phyloP scores from a whole-genome alignment of 1,140 invertebrate species.

The Drosophila sp. region DNA sequence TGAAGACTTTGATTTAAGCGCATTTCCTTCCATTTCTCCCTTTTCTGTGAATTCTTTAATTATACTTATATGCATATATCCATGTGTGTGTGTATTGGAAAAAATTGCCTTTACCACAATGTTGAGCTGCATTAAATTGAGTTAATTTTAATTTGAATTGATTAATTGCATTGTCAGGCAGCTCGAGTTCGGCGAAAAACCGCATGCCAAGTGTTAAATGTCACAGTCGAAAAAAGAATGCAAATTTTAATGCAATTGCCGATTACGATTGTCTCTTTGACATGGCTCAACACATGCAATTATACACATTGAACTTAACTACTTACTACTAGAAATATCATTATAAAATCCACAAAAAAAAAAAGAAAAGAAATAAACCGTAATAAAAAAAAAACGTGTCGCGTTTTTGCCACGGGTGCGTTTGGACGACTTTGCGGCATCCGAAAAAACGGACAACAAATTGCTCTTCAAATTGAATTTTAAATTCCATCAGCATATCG shows the following conservation, averaged over 20 bases:
- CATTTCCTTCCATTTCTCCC: too few species aligned
- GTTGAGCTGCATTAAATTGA: conserved; percentile 63
- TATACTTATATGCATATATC: neutral
- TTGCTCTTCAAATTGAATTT: conserved; percentile 55
- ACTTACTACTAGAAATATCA: neutral
- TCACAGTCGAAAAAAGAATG: conserved; percentile 28
- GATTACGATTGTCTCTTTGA: neutral
- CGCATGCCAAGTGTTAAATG: conserved; percentile 69
- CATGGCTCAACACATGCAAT: conserved; percentile 29
- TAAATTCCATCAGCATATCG: conserved; percentile 59
- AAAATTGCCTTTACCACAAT: conserved; percentile 47
- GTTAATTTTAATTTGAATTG: conserved; percentile 74
- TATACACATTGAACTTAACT: neutral
- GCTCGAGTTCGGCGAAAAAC: conserved; percentile 22
- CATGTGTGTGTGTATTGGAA: neutral
- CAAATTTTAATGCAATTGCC: conserved; percentile 58
- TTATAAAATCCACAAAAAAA: neutral
- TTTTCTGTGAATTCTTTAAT: neutral
- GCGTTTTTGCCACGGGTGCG: conserved; percentile 27
- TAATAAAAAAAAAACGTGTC: conserved; percentile 25
- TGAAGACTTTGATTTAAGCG: too few species aligned
- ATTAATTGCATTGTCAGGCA: conserved; percentile 76
- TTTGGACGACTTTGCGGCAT: conserved; percentile 28
- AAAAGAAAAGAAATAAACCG: neutral
- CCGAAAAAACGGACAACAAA: conserved; percentile 33